Evolutionary conservation across 1,140 invertebrate genomes (phyloP).

Genomic region (Archivesica marissinica): DNA sequence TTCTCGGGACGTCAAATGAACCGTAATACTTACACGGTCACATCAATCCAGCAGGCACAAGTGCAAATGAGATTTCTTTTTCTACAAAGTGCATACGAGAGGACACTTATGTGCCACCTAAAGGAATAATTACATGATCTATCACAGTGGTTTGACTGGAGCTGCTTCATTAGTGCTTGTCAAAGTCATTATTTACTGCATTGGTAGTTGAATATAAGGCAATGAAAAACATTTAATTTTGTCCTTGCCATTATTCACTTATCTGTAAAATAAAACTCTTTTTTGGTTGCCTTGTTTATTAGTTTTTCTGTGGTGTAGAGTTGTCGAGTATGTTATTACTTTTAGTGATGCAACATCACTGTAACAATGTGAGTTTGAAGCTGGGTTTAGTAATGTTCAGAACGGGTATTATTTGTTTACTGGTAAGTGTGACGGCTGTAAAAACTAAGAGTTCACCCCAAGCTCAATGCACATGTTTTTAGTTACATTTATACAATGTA

Average conservation of each 20-base stretch:
- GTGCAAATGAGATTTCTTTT: neutral
- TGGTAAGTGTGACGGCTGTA: no score
- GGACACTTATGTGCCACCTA: neutral
- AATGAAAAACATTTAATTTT: conserved; percentile 1
- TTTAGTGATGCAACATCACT: no score
- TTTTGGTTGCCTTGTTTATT: no score
- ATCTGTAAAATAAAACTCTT: conserved; percentile 32
- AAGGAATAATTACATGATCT: neutral
- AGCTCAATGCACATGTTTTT: no score
- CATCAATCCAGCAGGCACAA: neutral
- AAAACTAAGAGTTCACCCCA: no score
- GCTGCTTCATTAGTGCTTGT: neutral
- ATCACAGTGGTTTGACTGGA: conserved; percentile 1
- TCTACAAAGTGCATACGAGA: neutral
- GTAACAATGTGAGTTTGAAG: no score
- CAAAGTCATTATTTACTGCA: conserved; percentile 4
- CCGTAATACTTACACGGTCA: neutral
- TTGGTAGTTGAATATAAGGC: conserved; percentile 27
- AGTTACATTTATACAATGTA: no score
- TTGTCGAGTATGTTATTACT: no score
- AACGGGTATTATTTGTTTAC: no score
- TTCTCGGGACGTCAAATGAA: neutral
- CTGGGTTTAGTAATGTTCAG: no score
- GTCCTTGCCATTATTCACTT: conserved; percentile 18
- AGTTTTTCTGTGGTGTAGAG: no score